A percentile compares a stretch with the other conserved stretches of the same genome.
Evolutionary conservation across 2,888 invertebrate genomes (phyloP).

Genomic region (Cephus pulcher): DNA sequence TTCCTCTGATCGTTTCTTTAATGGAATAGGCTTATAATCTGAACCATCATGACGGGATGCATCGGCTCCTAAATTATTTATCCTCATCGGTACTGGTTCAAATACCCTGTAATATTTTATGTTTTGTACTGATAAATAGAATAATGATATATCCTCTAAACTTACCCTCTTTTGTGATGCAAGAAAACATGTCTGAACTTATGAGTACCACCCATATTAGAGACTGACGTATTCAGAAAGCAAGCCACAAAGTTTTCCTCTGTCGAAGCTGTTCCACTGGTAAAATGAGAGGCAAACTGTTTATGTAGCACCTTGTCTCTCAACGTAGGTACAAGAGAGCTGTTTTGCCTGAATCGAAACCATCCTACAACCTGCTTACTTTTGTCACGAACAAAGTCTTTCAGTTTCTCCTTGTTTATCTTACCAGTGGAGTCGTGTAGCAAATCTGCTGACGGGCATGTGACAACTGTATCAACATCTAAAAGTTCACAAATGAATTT

Average conservation of each 20-base stretch:
- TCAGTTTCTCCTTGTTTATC: constrained; percentile 70
- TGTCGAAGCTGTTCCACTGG: constrained; percentile 63
- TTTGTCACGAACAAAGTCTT: constrained; percentile 68
- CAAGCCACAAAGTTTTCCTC: constrained; percentile 74
- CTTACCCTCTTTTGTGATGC: constrained; percentile 69
- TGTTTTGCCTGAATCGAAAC: constrained; percentile 74
- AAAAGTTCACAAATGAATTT: constrained; percentile 24
- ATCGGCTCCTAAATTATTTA: constrained; percentile 62
- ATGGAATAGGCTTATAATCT: constrained; percentile 61
- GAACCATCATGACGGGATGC: constrained; percentile 52
- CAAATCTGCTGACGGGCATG: constrained; percentile 71
- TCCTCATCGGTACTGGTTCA: constrained; percentile 56
- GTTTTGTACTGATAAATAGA: not conserved
- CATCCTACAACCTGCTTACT: constrained; percentile 75
- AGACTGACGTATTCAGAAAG: constrained; percentile 70
- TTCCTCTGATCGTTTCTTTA: constrained; percentile 33
- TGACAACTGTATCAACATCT: constrained; percentile 72
- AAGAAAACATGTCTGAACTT: constrained; percentile 74
- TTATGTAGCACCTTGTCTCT: constrained; percentile 75
- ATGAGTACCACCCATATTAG: constrained; percentile 71
- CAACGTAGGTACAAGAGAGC: constrained; percentile 71
- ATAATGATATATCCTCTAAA: constrained; percentile 52
- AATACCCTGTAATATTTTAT: constrained; percentile 37
- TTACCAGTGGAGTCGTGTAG: constrained; percentile 73
- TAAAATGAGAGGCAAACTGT: constrained; percentile 72